Evolutionary conservation across 2,888 invertebrate species (phyloP).

Genomic region (Trichacis sp.): DNA sequence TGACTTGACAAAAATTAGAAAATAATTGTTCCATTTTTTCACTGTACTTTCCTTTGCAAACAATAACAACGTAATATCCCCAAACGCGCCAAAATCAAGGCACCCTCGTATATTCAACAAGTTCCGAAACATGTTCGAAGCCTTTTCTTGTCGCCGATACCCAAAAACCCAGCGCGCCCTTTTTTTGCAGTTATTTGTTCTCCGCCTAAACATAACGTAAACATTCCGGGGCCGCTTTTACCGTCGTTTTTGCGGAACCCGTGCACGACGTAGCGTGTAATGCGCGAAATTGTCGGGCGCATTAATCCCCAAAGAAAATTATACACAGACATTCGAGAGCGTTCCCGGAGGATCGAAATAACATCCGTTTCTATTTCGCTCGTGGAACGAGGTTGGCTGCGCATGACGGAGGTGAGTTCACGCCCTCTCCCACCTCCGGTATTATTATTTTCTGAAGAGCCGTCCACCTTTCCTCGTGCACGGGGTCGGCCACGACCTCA

Average conservation of each 20-base stretch:
- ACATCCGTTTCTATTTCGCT: conserved; percentile 34
- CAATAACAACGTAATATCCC: too few relatives aligned
- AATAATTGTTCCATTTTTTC: too few relatives aligned
- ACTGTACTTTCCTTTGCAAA: too few relatives aligned
- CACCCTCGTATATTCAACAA: background rate
- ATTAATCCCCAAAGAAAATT: conserved; percentile 41
- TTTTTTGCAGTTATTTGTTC: conserved; percentile 4
- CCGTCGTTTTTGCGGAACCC: conserved; percentile 26
- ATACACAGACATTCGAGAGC: conserved; percentile 20
- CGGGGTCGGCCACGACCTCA: conserved; percentile 44
- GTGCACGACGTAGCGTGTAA: conserved; percentile 22
- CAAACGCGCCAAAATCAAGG: too few relatives aligned
- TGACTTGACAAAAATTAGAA: too few relatives aligned
- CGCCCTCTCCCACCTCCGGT: conserved; percentile 52
- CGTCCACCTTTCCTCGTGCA: conserved; percentile 30
- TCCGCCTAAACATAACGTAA: conserved; percentile 4
- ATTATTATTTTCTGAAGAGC: conserved; percentile 58
- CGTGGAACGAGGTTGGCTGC: conserved; percentile 48
- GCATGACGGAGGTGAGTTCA: conserved; percentile 55
- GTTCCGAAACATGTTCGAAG: background rate
- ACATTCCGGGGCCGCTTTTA: conserved; percentile 34
- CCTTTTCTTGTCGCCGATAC: background rate
- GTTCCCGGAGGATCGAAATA: conserved; percentile 23
- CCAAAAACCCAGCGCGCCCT: background rate
- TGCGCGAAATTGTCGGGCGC: conserved; percentile 30